phyloP scores from a whole-genome alignment of 1,140 invertebrate species.

The Eufriesea mexicana region DNA sequence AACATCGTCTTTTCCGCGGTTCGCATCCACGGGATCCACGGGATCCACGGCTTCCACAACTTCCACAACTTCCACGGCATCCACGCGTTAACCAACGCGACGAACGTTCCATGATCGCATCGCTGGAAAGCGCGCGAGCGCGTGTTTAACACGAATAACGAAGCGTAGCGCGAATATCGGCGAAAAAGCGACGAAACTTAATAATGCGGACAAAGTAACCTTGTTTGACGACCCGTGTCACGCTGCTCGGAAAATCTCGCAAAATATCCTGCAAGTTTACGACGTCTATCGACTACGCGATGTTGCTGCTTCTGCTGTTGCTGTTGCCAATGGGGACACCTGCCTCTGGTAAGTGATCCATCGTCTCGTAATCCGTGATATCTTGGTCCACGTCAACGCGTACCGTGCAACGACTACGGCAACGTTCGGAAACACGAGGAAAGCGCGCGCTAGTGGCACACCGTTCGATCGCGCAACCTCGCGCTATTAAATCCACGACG shows the following conservation, averaged over 20 bases:
- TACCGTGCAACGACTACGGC: too few relatives aligned
- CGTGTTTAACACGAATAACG: too few relatives aligned
- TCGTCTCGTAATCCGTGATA: background rate
- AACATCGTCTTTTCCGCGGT: too few relatives aligned
- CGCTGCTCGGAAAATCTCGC: background rate
- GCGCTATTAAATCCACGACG: background rate
- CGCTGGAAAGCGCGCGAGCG: too few relatives aligned
- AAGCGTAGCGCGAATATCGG: too few relatives aligned
- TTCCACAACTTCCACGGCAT: too few relatives aligned
- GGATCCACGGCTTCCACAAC: too few relatives aligned
- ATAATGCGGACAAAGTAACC: background rate
- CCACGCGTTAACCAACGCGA: too few relatives aligned
- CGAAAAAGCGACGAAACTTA: too few relatives aligned
- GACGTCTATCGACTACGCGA: background rate
- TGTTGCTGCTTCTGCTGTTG: constrained; percentile 7
- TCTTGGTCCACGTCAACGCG: background rate
- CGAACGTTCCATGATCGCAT: too few relatives aligned
- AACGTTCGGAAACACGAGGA: background rate
- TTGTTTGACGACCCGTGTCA: too few relatives aligned
- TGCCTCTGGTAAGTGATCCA: constrained; percentile 23
- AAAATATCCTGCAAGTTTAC: background rate
- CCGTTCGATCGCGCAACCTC: constrained; percentile 24
- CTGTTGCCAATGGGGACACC: constrained; percentile 1
- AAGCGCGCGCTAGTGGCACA: background rate
- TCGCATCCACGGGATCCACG: too few relatives aligned